Conservation (phyloP, 1,140 invertebrate species). For the Octopus bimaculoides region DNA sequence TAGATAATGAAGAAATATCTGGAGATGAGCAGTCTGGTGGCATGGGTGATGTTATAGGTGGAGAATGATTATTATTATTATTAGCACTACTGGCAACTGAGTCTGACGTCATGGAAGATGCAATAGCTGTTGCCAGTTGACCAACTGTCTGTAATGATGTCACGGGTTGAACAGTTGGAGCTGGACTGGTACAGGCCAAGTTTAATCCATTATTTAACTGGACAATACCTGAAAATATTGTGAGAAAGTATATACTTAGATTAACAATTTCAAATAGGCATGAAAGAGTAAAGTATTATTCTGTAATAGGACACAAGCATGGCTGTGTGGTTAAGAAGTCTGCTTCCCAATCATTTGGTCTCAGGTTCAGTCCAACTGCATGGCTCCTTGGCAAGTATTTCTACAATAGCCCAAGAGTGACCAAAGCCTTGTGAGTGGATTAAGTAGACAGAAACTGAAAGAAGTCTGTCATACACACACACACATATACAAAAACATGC, state of each 20-base stretch:
- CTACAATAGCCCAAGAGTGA: too few species aligned
- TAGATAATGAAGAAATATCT: background rate
- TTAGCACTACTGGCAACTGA: background rate
- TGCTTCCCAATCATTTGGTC: too few species aligned
- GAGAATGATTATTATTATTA: background rate
- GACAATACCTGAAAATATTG: background rate
- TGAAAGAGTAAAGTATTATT: too few species aligned
- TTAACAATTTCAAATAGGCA: too few species aligned
- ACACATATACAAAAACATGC: too few species aligned
- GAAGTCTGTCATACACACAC: too few species aligned
- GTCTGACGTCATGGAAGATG: background rate
- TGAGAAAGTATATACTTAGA: background rate
- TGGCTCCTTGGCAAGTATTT: too few species aligned
- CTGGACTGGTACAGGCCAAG: background rate
- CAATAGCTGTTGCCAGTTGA: background rate
- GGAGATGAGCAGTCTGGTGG: background rate
- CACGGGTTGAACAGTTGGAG: background rate
- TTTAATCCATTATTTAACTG: background rate
- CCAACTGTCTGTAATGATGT: background rate
- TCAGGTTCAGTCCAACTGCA: too few species aligned
- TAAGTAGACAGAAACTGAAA: too few species aligned
- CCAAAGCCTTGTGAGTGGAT: too few species aligned
- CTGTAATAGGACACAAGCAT: too few species aligned
- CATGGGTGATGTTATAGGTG: conserved; percentile 12
- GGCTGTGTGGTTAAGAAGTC: too few species aligned